Conservation (phyloP, 2,888 invertebrate species). For the Eupithecia insigniata region DNA sequence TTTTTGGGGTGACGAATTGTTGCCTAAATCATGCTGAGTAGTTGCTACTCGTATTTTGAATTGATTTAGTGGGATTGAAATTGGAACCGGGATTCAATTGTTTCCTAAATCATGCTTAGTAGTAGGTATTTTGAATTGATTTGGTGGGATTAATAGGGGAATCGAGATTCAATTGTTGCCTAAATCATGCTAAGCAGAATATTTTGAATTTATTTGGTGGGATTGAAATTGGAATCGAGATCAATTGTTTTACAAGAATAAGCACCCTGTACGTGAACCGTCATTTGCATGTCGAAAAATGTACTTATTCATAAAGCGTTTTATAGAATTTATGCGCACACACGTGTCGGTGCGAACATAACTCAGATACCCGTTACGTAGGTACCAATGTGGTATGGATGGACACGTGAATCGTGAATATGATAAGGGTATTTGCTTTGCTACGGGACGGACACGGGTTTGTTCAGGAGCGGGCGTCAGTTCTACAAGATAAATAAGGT, state of each 20-base stretch:
- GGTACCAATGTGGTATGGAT: neutral
- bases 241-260: slow-evolving; percentile 30
- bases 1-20: too few species aligned
- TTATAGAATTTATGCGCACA: slow-evolving; percentile 72
- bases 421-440: neutral
- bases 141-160: too few species aligned
- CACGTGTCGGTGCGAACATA: slow-evolving; percentile 59
- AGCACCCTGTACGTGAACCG: slow-evolving; percentile 53
- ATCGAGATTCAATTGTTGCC: too few species aligned
- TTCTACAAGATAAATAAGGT: neutral
- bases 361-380: slow-evolving; percentile 54
- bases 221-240: neutral
- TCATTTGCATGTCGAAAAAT: slow-evolving; percentile 62
- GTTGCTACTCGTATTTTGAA: too few species aligned
- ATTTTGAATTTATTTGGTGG: neutral
- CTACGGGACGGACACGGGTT: slow-evolving; percentile 2
- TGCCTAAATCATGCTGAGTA: too few species aligned
- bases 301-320: slow-evolving; percentile 57
- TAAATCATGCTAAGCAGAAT: too few species aligned
- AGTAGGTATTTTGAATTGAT: too few species aligned
- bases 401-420: neutral
- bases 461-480: neutral
- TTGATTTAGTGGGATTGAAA: neutral
- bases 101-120: too few species aligned
- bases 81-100: neutral